phyloP scores from a whole-genome alignment of 2,113 vertebrate species.

The Saccopteryx leptura region DNA sequence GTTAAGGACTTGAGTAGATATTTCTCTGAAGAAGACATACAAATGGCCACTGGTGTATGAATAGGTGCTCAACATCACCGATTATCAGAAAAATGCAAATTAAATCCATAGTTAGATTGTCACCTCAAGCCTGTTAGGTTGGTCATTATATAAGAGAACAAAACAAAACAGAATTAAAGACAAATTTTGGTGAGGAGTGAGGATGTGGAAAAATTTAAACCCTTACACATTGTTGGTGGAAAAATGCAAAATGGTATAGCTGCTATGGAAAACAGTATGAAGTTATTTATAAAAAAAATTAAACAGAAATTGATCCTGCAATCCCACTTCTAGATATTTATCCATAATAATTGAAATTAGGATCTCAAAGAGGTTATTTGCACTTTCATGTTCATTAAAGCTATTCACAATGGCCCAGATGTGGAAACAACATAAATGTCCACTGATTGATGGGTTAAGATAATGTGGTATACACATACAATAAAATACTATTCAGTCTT shows the following conservation, averaged over 20 bases:
- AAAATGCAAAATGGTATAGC: too few species aligned
- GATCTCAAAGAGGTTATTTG: neutral
- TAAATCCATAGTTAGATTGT: neutral
- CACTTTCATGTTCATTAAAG: neutral
- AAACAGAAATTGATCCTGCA: neutral
- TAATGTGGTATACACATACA: too few species aligned
- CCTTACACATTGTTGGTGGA: too few species aligned
- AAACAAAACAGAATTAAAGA: neutral
- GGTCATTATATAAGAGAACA: neutral
- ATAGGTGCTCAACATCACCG: too few species aligned
- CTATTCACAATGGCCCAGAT: neutral
- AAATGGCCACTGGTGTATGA: too few species aligned
- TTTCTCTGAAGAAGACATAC: neutral
- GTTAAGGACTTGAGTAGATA: neutral
- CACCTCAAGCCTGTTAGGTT: neutral
- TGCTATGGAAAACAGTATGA: neutral
- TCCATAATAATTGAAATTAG: neutral
- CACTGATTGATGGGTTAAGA: too few species aligned
- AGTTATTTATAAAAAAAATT: neutral
- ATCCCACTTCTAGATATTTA: neutral
- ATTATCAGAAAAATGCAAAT: neutral
- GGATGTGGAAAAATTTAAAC: neutral
- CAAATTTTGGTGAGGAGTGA: neutral
- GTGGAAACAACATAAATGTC: too few species aligned
- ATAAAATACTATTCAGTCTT: too few species aligned